These are phyloP conservation scores for Epinotia bilunana DNA, from an alignment of 2,888 invertebrate species.

Conservation along the genomic window DNA sequence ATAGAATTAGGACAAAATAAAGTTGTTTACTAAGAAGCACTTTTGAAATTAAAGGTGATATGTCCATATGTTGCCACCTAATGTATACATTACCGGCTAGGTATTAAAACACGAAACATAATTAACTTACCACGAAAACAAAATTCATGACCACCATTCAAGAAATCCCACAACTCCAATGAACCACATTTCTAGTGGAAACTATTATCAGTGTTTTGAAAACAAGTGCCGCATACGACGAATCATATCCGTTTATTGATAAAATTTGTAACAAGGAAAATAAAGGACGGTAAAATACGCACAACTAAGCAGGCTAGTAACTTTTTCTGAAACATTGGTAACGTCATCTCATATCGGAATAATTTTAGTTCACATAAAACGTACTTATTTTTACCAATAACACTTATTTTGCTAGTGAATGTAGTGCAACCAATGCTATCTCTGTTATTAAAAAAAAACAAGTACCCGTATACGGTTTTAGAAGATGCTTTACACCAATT, in stretches of 20 bases:
- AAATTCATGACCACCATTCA: slow-evolving; percentile 33
- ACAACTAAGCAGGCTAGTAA: background rate
- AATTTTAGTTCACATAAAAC: background rate
- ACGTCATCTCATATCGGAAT: slow-evolving; percentile 1
- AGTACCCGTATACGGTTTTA: no score
- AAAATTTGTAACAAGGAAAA: slow-evolving; percentile 5
- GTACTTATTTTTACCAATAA: background rate
- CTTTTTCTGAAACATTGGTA: background rate
- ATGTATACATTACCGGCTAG: background rate
- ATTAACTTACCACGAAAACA: slow-evolving; percentile 32
- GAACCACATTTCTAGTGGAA: slow-evolving; percentile 12
- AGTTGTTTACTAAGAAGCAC: background rate
- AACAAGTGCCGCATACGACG: slow-evolving; percentile 12
- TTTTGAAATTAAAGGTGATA: background rate
- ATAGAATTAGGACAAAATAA: background rate
- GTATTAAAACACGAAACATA: slow-evolving; percentile 3
- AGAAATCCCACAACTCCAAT: slow-evolving; percentile 4
- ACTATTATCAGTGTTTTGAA: slow-evolving; percentile 37
- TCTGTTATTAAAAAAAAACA: no score
- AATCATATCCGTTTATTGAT: slow-evolving; percentile 1
- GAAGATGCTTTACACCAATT: background rate
- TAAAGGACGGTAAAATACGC: background rate
- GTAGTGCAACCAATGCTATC: no score
- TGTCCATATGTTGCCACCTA: background rate
- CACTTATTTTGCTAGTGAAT: no score